Base-by-base conservation (phyloP, 53 echinoderm and acorn worm genomes). In the Holothuria scabra region DNA sequence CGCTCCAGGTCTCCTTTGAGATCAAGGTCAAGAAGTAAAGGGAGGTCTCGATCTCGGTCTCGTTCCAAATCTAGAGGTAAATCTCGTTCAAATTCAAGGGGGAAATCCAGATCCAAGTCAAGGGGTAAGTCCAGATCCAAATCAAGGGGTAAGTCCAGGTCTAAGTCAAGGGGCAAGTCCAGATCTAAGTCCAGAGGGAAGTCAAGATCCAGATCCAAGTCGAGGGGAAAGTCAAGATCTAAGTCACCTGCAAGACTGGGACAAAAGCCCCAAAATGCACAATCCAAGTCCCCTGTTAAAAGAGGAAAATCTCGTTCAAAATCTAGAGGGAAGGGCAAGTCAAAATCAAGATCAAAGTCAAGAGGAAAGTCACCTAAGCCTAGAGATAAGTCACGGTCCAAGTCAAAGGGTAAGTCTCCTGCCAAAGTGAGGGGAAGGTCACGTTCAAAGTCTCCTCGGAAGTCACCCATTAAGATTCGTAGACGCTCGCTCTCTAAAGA, bases 1-100 rank as follows among this genome's bases (percentile, higher is more conserved):
- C 71, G 81, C 31, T 86, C 91, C 23, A 56, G 90, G 41, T 92
- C 93, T 46, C 67, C 86, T 1, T 84, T 90, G 41, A 84, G 92
- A 59, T 86, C 86, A 1, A 69, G 86, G 59, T 88, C 91, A 23
- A 64, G 74, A 2, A 92, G 90, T 28, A 75, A 87, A 22, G 66
- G 78, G 14, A 91, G 84, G 31, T 86, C 90, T 19, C 32, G 83
- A 14, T 92, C 92, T 26, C 65, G 63, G 56, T 82, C 74, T 16
- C 48, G 29, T 16, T 89, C 90, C 18, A 66, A 82, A 16, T 85
- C 88, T 19, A 21, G 71, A 24, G 61, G 83, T 5, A 61, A 82
- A 66, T 84, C 90, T 46, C 74, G 88, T 16, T 63, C 65, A 12
- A 64, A 74, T 59, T 79, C 70, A 19, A 82, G 86, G 14, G 74